Conservation (phyloP, 2,888 invertebrate species). For the Gibbula magus region DNA sequence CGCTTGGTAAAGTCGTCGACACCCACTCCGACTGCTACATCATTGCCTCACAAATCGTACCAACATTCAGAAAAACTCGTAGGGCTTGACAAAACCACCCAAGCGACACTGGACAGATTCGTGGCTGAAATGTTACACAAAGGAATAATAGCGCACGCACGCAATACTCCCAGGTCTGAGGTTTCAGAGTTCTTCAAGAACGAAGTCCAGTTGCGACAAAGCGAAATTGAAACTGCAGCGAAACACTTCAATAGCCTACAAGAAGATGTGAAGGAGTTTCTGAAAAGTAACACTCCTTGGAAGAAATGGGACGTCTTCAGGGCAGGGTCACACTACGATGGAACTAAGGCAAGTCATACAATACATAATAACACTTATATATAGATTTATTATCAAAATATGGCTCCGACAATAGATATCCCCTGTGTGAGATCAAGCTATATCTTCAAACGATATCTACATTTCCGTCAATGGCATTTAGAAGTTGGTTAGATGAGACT, state of each 20-base stretch:
- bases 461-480: too few relatives aligned
- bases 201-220: not conserved
- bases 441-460: too few relatives aligned
- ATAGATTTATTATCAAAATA: too few relatives aligned
- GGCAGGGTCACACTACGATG: not conserved
- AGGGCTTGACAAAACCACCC: not conserved
- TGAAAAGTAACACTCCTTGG: not conserved
- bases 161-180: not conserved
- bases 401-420: too few relatives aligned
- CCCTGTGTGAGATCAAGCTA: too few relatives aligned
- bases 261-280: not conserved
- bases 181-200: not conserved
- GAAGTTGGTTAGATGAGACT: too few relatives aligned
- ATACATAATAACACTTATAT: too few relatives aligned
- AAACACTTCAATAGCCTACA: not conserved
- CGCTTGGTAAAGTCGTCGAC: too few relatives aligned
- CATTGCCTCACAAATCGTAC: too few relatives aligned
- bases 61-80: too few relatives aligned
- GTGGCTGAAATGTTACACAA: not conserved
- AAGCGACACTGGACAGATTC: not conserved
- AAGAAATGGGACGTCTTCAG: not conserved
- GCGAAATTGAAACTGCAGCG: not conserved
- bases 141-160: not conserved
- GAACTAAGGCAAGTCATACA: not conserved
- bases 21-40: too few relatives aligned